Evolutionary conservation across 1,140 invertebrate genomes (phyloP).

Genomic region (Camponotus floridanus): DNA sequence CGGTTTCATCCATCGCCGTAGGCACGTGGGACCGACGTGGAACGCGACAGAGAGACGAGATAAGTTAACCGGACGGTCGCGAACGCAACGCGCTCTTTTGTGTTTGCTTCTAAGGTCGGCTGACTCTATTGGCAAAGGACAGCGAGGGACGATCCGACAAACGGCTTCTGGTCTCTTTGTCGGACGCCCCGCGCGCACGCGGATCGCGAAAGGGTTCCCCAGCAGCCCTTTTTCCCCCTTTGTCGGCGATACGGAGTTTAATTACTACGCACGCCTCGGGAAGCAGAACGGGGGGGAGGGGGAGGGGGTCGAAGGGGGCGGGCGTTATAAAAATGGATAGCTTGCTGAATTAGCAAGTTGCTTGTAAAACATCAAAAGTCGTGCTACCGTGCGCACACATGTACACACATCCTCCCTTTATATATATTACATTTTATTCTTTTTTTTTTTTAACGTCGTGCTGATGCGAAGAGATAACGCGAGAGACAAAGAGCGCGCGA

Average conservation of each 20-base stretch:
- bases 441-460: conserved; percentile 21
- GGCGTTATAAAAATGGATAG: conserved; percentile 55
- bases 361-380: conserved; percentile 62
- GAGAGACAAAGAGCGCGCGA: conserved; percentile 28
- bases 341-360: conserved; percentile 60
- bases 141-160: conserved; percentile 51
- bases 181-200: conserved; percentile 2
- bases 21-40: conserved; percentile 2
- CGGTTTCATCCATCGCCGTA: conserved; percentile 54
- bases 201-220: conserved; percentile 30
- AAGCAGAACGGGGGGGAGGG: background rate
- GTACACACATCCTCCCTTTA: background rate
- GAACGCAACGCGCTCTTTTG: conserved; percentile 59
- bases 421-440: conserved; percentile 25
- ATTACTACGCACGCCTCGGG: conserved; percentile 58
- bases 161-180: conserved; percentile 63
- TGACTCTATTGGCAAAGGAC: conserved; percentile 68
- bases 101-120: conserved; percentile 65
- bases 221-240: conserved; percentile 43
- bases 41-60: conserved; percentile 22
- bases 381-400: background rate
- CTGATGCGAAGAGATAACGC: conserved; percentile 53
- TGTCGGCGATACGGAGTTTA: conserved; percentile 62
- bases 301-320: background rate
- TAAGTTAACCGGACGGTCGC: conserved; percentile 69